Evolutionary conservation across 1,140 invertebrate species (phyloP).

Genomic region (Gryllus bimaculatus): DNA sequence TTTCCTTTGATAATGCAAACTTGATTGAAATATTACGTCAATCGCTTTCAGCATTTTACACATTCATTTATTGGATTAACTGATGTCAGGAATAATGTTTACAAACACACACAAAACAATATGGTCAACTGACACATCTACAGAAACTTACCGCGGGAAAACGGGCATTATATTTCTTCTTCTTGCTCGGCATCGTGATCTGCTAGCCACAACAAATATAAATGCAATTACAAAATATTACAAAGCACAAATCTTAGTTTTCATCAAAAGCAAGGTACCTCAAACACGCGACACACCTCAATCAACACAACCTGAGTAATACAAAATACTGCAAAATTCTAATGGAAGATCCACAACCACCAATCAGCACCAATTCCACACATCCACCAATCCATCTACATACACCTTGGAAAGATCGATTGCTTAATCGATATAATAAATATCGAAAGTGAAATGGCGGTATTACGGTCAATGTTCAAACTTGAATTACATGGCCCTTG

Average conservation of each 20-base stretch:
- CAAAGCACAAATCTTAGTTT: not conserved
- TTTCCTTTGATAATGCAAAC: too few species aligned
- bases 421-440: too few species aligned
- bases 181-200: constrained; percentile 80
- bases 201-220: not conserved
- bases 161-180: constrained; percentile 92
- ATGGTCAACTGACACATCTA: constrained; percentile 22
- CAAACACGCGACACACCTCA: not conserved
- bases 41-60: too few species aligned
- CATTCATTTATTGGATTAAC: constrained; percentile 23
- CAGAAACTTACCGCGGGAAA: constrained; percentile 89
- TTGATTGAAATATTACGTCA: too few species aligned
- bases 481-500: too few species aligned
- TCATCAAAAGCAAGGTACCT: not conserved
- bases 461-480: too few species aligned
- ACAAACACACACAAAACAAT: constrained; percentile 1
- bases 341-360: constrained; percentile 13
- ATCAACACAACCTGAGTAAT: constrained; percentile 7
- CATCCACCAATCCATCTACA: constrained; percentile 24
- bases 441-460: too few species aligned
- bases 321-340: not conserved
- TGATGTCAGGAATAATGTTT: constrained; percentile 28
- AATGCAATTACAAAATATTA: not conserved
- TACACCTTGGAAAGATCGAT: constrained; percentile 18
- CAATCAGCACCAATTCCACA: not conserved